Evolutionary conservation across 2,113 vertebrate genomes (phyloP).

Genomic region (Xerus inauris): DNA sequence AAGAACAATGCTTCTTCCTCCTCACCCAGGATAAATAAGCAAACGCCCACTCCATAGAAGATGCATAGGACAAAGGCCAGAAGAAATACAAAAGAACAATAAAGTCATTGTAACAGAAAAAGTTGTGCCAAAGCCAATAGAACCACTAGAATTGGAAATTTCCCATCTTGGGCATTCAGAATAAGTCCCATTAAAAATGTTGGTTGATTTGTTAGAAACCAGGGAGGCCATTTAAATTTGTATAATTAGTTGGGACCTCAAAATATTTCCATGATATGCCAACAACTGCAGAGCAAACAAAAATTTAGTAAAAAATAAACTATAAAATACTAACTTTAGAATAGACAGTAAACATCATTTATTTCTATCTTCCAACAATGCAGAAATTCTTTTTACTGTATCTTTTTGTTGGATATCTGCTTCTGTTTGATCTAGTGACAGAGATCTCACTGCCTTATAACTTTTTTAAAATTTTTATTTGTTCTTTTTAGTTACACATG

Average conservation of each 20-base stretch:
- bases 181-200: constrained; percentile 35
- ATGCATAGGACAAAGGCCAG: constrained; percentile 14
- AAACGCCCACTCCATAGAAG: not conserved
- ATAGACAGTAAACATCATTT: not conserved
- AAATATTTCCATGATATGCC: constrained; percentile 53
- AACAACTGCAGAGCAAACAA: constrained; percentile 7
- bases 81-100: constrained; percentile 54
- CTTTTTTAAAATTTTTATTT: too few species aligned
- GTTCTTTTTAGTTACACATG: too few species aligned
- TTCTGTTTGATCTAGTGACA: not conserved
- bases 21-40: constrained; percentile 8
- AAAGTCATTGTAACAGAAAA: constrained; percentile 26
- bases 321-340: constrained; percentile 21
- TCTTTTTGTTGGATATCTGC: not conserved
- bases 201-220: constrained; percentile 60
- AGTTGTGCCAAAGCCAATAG: constrained; percentile 24
- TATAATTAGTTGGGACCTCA: constrained; percentile 27
- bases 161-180: not conserved
- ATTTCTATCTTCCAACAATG: not conserved
- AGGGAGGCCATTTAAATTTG: constrained; percentile 24
- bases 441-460: not conserved
- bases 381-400: not conserved
- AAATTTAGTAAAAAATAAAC: constrained; percentile 38
- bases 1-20: not conserved
- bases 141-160: constrained; percentile 35